phyloP scores from a whole-genome alignment of 2,797 vertebrate genomes.

The Buphagus erythrorhynchus region DNA sequence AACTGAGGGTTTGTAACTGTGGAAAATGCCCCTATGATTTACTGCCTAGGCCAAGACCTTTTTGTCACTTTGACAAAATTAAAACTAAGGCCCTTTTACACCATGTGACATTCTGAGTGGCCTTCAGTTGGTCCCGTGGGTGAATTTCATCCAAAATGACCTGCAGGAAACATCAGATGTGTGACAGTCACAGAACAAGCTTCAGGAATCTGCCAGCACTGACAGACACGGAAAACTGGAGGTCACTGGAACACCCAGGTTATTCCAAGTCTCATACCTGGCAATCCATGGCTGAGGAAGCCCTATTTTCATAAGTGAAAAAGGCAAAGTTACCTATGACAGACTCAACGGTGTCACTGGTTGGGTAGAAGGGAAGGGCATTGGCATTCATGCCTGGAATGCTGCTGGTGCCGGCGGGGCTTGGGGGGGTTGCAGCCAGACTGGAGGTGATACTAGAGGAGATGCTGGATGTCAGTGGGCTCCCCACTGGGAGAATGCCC shows the following conservation, averaged over 20 bases:
- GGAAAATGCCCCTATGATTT: constrained; percentile 1
- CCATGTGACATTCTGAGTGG: not conserved
- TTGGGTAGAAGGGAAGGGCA: constrained; percentile 96
- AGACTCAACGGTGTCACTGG: constrained; percentile 97
- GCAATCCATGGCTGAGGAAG: not conserved
- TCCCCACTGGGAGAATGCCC: constrained; percentile 93
- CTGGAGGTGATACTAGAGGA: constrained; percentile 98
- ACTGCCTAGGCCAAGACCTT: constrained; percentile 31
- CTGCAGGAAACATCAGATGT: constrained; percentile 50
- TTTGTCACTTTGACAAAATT: constrained; percentile 22
- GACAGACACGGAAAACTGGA: constrained; percentile 5
- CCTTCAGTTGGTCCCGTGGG: constrained; percentile 20
- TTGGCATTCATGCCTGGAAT: constrained; percentile 97
- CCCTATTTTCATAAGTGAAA: not conserved
- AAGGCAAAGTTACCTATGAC: constrained; percentile 89
- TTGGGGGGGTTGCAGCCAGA: constrained; percentile 92
- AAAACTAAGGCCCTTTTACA: not conserved
- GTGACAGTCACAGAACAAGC: constrained; percentile 41
- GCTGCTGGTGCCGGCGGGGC: constrained; percentile 84
- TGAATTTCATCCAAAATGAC: constrained; percentile 38
- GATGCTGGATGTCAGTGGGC: constrained; percentile 91
- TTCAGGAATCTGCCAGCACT: constrained; percentile 1
- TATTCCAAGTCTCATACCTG: not conserved
- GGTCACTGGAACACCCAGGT: not conserved
- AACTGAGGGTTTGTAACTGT: not conserved